These are phyloP conservation scores for Schizothorax lantsangensis DNA, from an alignment of 2,797 vertebrate species.

Conservation along the genomic window DNA sequence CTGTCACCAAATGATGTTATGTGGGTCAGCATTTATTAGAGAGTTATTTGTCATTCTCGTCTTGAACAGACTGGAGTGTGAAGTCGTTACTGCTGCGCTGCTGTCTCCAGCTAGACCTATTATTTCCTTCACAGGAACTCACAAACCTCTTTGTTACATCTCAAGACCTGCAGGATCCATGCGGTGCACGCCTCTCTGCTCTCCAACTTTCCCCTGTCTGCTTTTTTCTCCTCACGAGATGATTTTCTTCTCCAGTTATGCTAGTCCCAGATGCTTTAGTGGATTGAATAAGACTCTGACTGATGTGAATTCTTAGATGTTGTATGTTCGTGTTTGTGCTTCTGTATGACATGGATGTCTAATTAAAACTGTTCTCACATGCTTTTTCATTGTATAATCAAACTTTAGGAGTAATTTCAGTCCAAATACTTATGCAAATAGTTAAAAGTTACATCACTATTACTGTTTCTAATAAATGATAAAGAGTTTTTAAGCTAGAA, in stretches of 20 bases:
- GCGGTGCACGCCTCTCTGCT: slow-evolving; percentile 42
- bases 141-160: slow-evolving; percentile 53
- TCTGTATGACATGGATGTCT: not conserved
- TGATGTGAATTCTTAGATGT: slow-evolving; percentile 1
- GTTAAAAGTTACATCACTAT: not conserved
- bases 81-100: slow-evolving; percentile 48
- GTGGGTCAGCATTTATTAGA: slow-evolving; percentile 73
- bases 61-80: slow-evolving; percentile 58
- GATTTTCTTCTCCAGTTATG: slow-evolving; percentile 39
- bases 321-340: slow-evolving; percentile 9
- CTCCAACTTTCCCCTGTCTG: slow-evolving; percentile 46
- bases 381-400: not conserved
- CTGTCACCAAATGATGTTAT: slow-evolving; percentile 70
- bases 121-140: slow-evolving; percentile 54
- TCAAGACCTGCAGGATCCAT: slow-evolving; percentile 34
- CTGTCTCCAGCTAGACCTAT: slow-evolving; percentile 60
- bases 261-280: slow-evolving; percentile 37
- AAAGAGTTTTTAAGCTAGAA: not conserved
- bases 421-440: no score
- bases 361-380: slow-evolving; percentile 7
- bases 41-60: slow-evolving; percentile 69
- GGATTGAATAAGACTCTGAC: slow-evolving; percentile 30
- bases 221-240: slow-evolving; percentile 8
- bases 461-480: not conserved
- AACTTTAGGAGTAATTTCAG: no score